phyloP scores from a whole-genome alignment of 2,113 vertebrate species.

The Clupea harengus region DNA sequence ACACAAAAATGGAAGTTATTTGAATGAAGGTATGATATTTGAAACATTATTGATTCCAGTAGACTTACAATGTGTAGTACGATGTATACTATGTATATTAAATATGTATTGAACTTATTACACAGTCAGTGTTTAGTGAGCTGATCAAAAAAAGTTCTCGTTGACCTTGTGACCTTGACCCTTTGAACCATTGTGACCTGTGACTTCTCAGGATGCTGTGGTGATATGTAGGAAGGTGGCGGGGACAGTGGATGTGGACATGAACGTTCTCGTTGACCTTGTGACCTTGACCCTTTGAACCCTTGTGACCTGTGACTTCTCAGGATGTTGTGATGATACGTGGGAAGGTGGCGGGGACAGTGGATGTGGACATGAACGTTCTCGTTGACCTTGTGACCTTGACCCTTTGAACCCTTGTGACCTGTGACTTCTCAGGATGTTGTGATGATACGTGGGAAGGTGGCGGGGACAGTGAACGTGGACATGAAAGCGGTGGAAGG shows the following conservation, averaged over 20 bases:
- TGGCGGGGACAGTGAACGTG: constrained; percentile 41
- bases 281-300: not conserved
- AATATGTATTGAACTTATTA: no score
- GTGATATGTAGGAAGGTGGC: constrained; percentile 15
- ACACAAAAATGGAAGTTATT: no score
- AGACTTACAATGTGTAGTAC: no score
- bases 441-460: not conserved
- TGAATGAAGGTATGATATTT: no score
- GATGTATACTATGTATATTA: no score
- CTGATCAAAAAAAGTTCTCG: no score
- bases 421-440: constrained; percentile 34
- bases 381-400: not conserved
- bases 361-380: not conserved
- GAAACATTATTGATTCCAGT: no score
- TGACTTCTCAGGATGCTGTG: constrained; percentile 30
- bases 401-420: not conserved
- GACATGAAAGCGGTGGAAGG: constrained; percentile 15
- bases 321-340: constrained; percentile 35
- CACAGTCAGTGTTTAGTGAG: no score
- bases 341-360: constrained; percentile 24
- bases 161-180: not conserved
- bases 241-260: constrained; percentile 24
- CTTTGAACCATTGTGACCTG: not conserved
- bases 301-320: not conserved
- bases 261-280: not conserved